These are phyloP conservation scores for Cyaniris semiargus DNA, from an alignment of 2,888 invertebrate genomes.

Conservation along the genomic window DNA sequence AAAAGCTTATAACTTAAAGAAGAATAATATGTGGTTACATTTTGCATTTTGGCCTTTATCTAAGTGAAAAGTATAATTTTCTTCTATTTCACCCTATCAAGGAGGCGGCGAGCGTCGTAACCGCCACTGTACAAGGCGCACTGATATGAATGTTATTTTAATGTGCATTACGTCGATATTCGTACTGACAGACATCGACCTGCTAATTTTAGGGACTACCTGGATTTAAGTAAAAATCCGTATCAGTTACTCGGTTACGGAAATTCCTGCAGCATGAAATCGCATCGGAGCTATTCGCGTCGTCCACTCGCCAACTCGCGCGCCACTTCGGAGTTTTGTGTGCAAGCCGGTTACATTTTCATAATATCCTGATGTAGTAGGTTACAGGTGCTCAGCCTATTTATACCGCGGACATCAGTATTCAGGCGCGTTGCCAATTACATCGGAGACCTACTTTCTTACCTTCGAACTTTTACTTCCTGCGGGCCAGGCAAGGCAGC, in stretches of 20 bases:
- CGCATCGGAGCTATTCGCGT: not conserved
- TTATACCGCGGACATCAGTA: slow-evolving; percentile 70
- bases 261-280: not conserved
- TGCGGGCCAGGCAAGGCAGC: slow-evolving; percentile 75
- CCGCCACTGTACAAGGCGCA: too few relatives aligned
- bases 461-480: slow-evolving; percentile 82
- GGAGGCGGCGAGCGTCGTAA: too few relatives aligned
- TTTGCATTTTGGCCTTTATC: too few relatives aligned
- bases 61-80: too few relatives aligned
- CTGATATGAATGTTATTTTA: too few relatives aligned
- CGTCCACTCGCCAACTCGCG: not conserved
- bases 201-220: too few relatives aligned
- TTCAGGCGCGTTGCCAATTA: slow-evolving; percentile 78
- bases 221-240: not conserved
- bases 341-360: slow-evolving; percentile 36
- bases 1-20: too few relatives aligned
- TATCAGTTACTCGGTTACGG: not conserved
- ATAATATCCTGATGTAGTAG: slow-evolving; percentile 43
- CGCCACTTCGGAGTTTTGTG: slow-evolving; percentile 1
- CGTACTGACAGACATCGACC: too few relatives aligned
- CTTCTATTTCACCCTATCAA: too few relatives aligned
- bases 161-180: too few relatives aligned
- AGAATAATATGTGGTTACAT: too few relatives aligned
- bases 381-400: slow-evolving; percentile 65
- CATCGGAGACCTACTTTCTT: slow-evolving; percentile 80